Evolutionary conservation across 2,888 invertebrate genomes (phyloP).

Genomic region (Nomada fucata): DNA sequence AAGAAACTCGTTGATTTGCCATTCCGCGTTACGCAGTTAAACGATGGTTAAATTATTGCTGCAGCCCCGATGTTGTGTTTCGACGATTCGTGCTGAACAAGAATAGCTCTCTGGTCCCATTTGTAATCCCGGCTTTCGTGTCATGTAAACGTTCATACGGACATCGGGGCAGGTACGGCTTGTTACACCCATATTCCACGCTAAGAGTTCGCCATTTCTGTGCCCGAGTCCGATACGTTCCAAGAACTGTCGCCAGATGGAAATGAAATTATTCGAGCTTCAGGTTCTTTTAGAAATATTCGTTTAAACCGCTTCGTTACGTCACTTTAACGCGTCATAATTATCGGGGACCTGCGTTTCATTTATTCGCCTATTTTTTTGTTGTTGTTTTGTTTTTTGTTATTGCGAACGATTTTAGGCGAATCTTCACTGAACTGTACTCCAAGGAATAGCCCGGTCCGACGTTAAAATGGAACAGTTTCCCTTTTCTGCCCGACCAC

Average conservation of each 20-base stretch:
- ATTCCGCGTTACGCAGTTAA: slow-evolving; percentile 18
- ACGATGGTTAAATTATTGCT: slow-evolving; percentile 52
- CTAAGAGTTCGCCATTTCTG: slow-evolving; percentile 47
- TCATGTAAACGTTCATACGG: slow-evolving; percentile 69
- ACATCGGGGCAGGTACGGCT: slow-evolving; percentile 68
- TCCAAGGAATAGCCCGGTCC: no score
- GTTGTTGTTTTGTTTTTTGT: no score
- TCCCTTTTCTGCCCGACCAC: slow-evolving; percentile 41
- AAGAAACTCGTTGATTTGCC: not conserved
- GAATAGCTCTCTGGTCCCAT: slow-evolving; percentile 59
- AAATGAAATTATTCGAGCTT: no score
- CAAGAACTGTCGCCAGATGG: not conserved
- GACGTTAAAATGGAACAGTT: not conserved
- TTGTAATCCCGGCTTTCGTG: slow-evolving; percentile 69
- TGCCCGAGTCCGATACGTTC: not conserved
- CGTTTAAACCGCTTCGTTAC: no score
- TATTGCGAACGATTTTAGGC: no score
- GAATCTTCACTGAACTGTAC: no score
- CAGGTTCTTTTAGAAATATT: no score
- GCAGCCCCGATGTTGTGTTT: slow-evolving; percentile 41
- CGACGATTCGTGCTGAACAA: slow-evolving; percentile 62
- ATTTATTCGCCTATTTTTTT: no score
- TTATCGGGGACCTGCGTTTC: no score
- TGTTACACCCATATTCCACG: slow-evolving; percentile 64
- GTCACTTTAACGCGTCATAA: no score